These are phyloP conservation scores for Gymnopithys bicolor DNA, from an alignment of 2,797 vertebrate genomes.

Conservation along the genomic window DNA sequence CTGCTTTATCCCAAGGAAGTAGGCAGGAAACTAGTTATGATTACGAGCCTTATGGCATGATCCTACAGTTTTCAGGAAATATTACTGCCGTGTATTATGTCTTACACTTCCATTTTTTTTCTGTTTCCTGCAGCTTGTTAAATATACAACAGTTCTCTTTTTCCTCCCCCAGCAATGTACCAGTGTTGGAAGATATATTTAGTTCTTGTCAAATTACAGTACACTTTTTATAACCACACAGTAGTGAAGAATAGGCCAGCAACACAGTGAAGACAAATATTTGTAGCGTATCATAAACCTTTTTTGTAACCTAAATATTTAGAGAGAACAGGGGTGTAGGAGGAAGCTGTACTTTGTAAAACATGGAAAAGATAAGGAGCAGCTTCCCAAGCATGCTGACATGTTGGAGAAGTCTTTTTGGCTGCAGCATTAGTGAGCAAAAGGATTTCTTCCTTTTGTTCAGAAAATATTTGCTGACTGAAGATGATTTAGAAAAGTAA, in stretches of 20 bases:
- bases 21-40: constrained; percentile 41
- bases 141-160: constrained; percentile 28
- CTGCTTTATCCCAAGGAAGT: constrained; percentile 48
- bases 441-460: background rate
- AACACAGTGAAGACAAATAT: constrained; percentile 36
- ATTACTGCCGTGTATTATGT: constrained; percentile 24
- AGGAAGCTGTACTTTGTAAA: background rate
- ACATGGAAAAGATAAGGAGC: background rate
- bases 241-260: constrained; percentile 9
- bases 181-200: constrained; percentile 47
- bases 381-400: background rate
- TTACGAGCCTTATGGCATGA: background rate
- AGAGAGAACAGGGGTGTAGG: background rate
- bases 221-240: constrained; percentile 35
- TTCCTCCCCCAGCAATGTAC: constrained; percentile 1
- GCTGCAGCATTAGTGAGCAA: background rate
- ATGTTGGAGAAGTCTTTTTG: background rate
- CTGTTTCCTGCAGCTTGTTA: constrained; percentile 29
- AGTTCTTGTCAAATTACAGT: constrained; percentile 22
- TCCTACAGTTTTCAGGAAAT: constrained; percentile 34
- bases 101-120: constrained; percentile 11
- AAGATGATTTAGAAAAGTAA: background rate
- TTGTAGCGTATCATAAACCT: constrained; percentile 22
- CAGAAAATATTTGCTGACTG: background rate
- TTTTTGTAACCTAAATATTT: constrained; percentile 31